phyloP scores from a whole-genome alignment of 2,797 vertebrate species.

The Octomys mimax region DNA sequence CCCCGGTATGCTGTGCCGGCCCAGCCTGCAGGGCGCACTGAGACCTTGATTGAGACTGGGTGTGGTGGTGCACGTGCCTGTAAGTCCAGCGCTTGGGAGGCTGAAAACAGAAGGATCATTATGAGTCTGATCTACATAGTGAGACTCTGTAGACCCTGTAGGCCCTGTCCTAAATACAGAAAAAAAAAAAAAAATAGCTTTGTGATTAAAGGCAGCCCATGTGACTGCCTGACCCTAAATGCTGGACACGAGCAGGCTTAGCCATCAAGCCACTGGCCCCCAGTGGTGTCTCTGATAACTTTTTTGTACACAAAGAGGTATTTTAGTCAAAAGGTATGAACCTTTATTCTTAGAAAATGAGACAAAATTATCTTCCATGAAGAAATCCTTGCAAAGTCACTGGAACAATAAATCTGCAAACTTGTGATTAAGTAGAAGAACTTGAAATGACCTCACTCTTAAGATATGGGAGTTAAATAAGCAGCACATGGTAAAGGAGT shows the following conservation, averaged over 20 bases:
- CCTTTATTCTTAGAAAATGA: slow-evolving; percentile 22
- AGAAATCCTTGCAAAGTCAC: slow-evolving; percentile 47
- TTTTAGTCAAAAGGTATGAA: slow-evolving; percentile 51
- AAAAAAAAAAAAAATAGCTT: slow-evolving; percentile 83
- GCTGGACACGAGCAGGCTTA: background rate
- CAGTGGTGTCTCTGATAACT: slow-evolving; percentile 67
- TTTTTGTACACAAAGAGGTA: slow-evolving; percentile 68
- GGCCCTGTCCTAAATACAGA: too few species aligned
- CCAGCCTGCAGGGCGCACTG: too few species aligned
- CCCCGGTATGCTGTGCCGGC: too few species aligned
- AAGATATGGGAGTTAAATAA: slow-evolving; percentile 4
- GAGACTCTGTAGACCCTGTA: too few species aligned
- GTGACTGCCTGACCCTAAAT: slow-evolving; percentile 73
- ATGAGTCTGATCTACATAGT: too few species aligned
- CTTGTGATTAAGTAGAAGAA: slow-evolving; percentile 44
- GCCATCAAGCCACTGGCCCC: slow-evolving; percentile 60
- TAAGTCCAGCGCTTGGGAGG: too few species aligned
- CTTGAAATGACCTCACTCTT: slow-evolving; percentile 37
- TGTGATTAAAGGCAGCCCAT: slow-evolving; percentile 75
- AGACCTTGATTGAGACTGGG: too few species aligned
- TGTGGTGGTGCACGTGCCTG: too few species aligned
- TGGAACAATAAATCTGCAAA: slow-evolving; percentile 32
- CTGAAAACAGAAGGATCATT: too few species aligned
- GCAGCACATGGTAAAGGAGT: background rate
- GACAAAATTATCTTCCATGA: slow-evolving; percentile 41